phyloP scores from a whole-genome alignment of 2,113 vertebrate species.

The Mionectes macconnelli region DNA sequence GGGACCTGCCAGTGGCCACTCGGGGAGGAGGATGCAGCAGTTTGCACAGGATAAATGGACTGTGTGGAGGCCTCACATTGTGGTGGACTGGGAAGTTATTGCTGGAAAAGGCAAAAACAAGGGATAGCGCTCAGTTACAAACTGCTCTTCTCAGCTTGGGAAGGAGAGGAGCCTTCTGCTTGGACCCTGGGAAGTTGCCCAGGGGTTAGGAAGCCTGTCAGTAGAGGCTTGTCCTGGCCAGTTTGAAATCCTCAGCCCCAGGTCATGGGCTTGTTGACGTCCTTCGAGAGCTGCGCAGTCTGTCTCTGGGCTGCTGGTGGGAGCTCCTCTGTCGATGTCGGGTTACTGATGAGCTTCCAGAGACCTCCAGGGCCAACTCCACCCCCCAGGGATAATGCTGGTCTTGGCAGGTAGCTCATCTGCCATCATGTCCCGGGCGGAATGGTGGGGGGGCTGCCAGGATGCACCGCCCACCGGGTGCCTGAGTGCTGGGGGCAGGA shows the following conservation, averaged over 20 bases:
- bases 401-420: not conserved
- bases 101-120: not conserved
- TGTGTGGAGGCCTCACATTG: not conserved
- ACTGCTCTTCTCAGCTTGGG: not conserved
- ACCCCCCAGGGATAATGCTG: not conserved
- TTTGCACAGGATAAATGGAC: not conserved
- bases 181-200: not conserved
- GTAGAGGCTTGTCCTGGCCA: not conserved
- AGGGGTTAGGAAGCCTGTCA: not conserved
- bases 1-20: not conserved
- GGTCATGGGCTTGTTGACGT: not conserved
- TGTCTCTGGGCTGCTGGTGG: not conserved
- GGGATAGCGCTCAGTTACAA: not conserved
- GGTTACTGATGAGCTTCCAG: not conserved
- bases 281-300: not conserved
- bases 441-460: not conserved
- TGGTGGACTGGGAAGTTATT: not conserved
- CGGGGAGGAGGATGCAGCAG: rapidly evolving
- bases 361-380: not conserved
- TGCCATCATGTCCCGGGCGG: not conserved
- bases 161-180: not conserved
- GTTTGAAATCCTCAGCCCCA: not conserved
- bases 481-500: rapidly evolving
- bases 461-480: rapidly evolving
- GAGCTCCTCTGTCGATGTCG: rapidly evolving